These are phyloP conservation scores for Bradynema listronoti DNA, from an alignment of 1,140 invertebrate genomes.

Conservation along the genomic window DNA sequence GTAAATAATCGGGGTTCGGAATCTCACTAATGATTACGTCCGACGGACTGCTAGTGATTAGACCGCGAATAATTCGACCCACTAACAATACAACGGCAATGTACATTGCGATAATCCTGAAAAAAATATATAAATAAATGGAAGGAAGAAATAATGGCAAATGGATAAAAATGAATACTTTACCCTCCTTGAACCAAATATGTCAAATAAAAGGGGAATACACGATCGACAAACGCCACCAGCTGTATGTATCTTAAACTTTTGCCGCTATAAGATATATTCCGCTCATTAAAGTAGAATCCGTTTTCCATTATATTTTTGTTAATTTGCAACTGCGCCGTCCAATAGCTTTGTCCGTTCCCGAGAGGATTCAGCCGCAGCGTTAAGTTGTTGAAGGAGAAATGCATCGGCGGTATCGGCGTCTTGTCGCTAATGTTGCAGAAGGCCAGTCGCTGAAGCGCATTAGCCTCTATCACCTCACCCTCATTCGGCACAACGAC, in stretches of 20 bases:
- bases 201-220: conserved; percentile 50
- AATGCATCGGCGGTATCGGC: no score
- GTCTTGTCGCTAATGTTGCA: no score
- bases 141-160: no score
- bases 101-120: conserved; percentile 86
- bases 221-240: conserved; percentile 54
- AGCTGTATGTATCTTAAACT: conserved; percentile 47
- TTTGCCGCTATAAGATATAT: conserved; percentile 12
- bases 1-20: conserved; percentile 84
- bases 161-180: no score
- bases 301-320: not conserved
- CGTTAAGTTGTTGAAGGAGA: not conserved
- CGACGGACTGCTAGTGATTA: conserved; percentile 75
- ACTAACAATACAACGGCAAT: conserved; percentile 90
- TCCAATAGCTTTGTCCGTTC: conserved; percentile 11
- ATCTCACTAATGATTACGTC: conserved; percentile 96
- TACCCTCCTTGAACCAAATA: conserved; percentile 54
- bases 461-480: conserved; percentile 35
- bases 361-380: not conserved
- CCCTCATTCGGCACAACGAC: conserved; percentile 51
- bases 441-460: conserved; percentile 4
- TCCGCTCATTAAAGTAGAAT: conserved; percentile 16
- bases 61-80: conserved; percentile 75
- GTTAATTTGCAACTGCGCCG: conserved; percentile 1
- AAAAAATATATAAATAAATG: no score